Evolutionary conservation across 2,888 invertebrate species (phyloP), one percentile per base, ranked within the genome.

Genomic region (Eupithecia centaureata): DNA sequence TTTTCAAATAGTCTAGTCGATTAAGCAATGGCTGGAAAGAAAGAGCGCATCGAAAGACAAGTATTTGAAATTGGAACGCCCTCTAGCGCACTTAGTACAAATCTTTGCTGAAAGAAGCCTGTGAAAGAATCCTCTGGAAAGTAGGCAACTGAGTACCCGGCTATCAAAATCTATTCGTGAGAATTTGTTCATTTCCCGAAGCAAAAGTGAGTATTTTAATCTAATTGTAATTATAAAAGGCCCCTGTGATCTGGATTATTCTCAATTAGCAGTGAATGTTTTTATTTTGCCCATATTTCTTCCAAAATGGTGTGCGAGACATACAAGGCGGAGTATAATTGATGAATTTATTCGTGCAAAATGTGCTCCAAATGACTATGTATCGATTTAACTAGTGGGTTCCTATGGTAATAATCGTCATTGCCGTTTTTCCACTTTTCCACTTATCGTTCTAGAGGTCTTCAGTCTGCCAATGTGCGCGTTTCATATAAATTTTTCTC

Each of bases 51-150:
- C 67, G 61, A 72, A 63, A 61, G 42, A 68, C 62, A 10, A 60
- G 63, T 66, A 63, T 62, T 93, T 85, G 81, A 91, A 92, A 85
- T 90, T 86, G 74, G 91, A 92, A 92, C 92, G 91, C 91, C 90
- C 89, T 87, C 92, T 93, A 78, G 80, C 85, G 86, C 82, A 85
- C 60, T 78, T 76, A 78, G 77, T 81, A 79, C 80, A 78, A 82
- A 85, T 84, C 81, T 85, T 79, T 76, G 76, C 82, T 92, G 93
- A 93, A 92, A 93, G 93, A 94, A 93, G 90, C 93, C 87, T 87
- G 85, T 93, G 93, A 90, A 92, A 93, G 93, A 94, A 90, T 92
- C 93, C 90, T 90, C 91, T 91, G 87, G 90, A 92, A 90, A 92
- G 88, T 90, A 92, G 91, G 89, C 92, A 92, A 60, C 86, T 86